Evolutionary conservation across 1,140 invertebrate genomes (phyloP).

Genomic region (Metopolophium dirhodum): DNA sequence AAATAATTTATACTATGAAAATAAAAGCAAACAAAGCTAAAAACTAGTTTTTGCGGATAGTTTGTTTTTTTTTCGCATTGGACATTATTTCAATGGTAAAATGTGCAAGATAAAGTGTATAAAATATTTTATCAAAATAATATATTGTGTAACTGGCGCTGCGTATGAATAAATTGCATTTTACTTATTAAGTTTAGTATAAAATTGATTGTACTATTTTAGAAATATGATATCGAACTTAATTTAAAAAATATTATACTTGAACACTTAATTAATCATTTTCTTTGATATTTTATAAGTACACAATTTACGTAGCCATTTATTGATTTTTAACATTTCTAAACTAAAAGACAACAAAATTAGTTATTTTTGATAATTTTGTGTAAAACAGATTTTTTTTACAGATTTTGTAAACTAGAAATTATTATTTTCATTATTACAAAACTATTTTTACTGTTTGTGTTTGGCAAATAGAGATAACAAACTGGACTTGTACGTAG

Average conservation of each 20-base stretch:
- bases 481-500: not conserved
- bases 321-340: not conserved
- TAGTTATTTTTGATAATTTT: not conserved
- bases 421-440: too few relatives aligned
- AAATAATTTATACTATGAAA: constrained; percentile 12
- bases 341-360: not conserved
- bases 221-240: not conserved
- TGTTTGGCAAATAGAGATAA: not conserved
- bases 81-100: not conserved
- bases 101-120: not conserved
- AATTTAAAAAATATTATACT: not conserved
- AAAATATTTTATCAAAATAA: not conserved
- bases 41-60: not conserved
- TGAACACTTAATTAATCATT: not conserved
- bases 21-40: not conserved
- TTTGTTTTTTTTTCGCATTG: not conserved
- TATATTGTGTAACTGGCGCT: not conserved
- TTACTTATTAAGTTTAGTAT: not conserved
- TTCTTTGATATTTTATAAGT: not conserved
- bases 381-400: too few relatives aligned
- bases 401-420: not conserved
- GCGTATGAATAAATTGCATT: not conserved
- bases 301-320: too few relatives aligned
- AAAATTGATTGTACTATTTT: not conserved
- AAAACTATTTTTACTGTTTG: not conserved